Percentiles rank a stretch among this genome's conserved stretches.
Conservation (phyloP, 2,797 vertebrate species). For the Neoniphon sammara region DNA sequence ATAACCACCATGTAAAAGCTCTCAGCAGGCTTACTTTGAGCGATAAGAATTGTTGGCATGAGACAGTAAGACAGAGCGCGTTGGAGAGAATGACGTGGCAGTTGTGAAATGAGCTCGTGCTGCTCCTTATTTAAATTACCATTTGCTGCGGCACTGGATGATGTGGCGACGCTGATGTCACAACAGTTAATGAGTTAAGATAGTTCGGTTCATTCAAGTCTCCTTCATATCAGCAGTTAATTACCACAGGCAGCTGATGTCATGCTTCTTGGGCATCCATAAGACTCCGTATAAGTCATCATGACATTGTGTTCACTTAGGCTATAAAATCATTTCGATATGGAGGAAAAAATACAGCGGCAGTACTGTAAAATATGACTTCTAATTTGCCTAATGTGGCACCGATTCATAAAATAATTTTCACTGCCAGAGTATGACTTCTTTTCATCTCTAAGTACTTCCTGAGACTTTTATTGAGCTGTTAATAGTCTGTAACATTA, state of each 20-base stretch:
- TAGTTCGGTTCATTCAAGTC: constrained; percentile 27
- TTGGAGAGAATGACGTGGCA: constrained; percentile 21
- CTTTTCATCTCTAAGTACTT: constrained; percentile 18
- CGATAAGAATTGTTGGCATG: constrained; percentile 25
- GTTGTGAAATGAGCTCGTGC: background rate
- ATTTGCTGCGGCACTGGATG: background rate
- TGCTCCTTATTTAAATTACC: constrained; percentile 36
- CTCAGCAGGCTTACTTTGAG: constrained; percentile 30
- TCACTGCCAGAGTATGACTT: constrained; percentile 28
- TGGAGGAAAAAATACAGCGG: background rate
- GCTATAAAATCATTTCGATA: constrained; percentile 47
- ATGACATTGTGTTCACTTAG: constrained; percentile 29
- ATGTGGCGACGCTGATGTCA: constrained; percentile 16
- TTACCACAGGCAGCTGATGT: constrained; percentile 39
- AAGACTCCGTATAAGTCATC: constrained; percentile 20
- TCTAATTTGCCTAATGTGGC: constrained; percentile 47
- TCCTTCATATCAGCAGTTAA: constrained; percentile 31
- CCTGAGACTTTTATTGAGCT: constrained; percentile 54
- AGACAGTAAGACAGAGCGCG: constrained; percentile 11
- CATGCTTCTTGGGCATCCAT: constrained; percentile 8
- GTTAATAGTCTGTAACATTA: constrained; percentile 67
- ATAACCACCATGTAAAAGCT: constrained; percentile 36
- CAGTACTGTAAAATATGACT: constrained; percentile 27
- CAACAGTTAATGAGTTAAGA: constrained; percentile 30
- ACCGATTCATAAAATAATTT: constrained; percentile 58